Evolutionary conservation across 2,888 invertebrate species (phyloP).

Genomic region (Mongoloraphidia duomilia): DNA sequence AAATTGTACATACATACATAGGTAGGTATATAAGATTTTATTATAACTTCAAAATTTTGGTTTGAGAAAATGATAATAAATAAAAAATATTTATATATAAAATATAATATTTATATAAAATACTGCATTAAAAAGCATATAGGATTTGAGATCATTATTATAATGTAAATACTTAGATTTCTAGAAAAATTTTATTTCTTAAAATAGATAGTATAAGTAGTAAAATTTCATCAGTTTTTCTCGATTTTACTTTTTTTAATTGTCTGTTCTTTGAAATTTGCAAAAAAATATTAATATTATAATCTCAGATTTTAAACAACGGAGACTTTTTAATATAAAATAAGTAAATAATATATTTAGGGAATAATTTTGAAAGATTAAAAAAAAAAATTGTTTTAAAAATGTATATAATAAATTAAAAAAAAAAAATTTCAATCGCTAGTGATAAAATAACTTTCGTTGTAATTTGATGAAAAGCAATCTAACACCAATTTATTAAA

Average conservation of each 20-base stretch:
- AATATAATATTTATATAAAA: background rate
- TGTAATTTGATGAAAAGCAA: background rate
- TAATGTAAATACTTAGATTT: slow-evolving; percentile 1
- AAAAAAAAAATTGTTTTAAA: too few species aligned
- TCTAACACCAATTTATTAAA: background rate
- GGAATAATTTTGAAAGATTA: too few species aligned
- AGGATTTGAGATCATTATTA: slow-evolving; percentile 23
- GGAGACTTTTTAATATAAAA: too few species aligned
- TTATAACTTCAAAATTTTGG: background rate
- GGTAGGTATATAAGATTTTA: background rate
- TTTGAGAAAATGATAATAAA: background rate
- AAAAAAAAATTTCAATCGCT: background rate
- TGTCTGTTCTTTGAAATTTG: too few species aligned
- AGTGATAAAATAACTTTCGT: background rate
- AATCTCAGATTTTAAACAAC: too few species aligned
- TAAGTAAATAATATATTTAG: too few species aligned
- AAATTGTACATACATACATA: background rate
- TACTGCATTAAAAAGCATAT: slow-evolving; percentile 27
- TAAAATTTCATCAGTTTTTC: background rate
- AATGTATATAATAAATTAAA: too few species aligned
- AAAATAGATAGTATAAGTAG: background rate
- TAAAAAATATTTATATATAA: background rate
- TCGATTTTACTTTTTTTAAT: too few species aligned
- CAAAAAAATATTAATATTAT: too few species aligned
- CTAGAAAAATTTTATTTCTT: background rate